Conservation (phyloP, 1,140 invertebrate genomes). For the Batillaria attramentaria region DNA sequence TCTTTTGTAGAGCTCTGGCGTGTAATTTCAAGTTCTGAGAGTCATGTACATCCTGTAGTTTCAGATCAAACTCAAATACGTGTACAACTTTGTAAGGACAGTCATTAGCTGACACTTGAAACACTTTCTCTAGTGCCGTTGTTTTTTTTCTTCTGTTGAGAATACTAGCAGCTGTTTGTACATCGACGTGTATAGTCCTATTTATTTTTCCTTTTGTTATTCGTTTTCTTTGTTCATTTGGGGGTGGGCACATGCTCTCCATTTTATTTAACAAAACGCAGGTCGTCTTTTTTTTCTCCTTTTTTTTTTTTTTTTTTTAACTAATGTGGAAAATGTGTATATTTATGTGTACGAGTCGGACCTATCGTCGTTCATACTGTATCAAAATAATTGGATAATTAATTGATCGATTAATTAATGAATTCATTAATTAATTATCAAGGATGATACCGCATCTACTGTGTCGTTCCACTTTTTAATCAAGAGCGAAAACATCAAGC, state of each 20-base stretch:
- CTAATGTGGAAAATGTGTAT: conserved; percentile 20
- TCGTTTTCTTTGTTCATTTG: not conserved
- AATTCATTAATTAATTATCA: too few relatives aligned
- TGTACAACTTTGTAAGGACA: too few relatives aligned
- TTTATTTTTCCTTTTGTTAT: conserved; percentile 11
- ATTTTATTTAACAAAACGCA: not conserved
- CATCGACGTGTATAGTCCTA: not conserved
- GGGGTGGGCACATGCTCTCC: not conserved
- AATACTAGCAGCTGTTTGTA: too few relatives aligned
- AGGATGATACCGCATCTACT: too few relatives aligned
- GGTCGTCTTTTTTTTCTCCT: conserved; percentile 5
- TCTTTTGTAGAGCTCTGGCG: too few relatives aligned
- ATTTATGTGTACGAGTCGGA: conserved; percentile 28
- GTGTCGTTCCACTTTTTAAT: conserved; percentile 17
- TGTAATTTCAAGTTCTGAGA: too few relatives aligned
- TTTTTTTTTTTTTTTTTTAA: not conserved
- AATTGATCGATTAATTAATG: not conserved
- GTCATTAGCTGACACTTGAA: too few relatives aligned
- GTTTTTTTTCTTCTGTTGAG: too few relatives aligned
- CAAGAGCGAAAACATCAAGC: not conserved
- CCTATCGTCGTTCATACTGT: conserved; percentile 23
- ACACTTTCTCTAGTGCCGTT: too few relatives aligned
- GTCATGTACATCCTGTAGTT: too few relatives aligned
- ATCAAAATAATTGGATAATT: not conserved
- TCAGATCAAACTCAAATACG: too few relatives aligned